Conservation (phyloP, 2,888 invertebrate genomes). For the Luffia ferchaultella region DNA sequence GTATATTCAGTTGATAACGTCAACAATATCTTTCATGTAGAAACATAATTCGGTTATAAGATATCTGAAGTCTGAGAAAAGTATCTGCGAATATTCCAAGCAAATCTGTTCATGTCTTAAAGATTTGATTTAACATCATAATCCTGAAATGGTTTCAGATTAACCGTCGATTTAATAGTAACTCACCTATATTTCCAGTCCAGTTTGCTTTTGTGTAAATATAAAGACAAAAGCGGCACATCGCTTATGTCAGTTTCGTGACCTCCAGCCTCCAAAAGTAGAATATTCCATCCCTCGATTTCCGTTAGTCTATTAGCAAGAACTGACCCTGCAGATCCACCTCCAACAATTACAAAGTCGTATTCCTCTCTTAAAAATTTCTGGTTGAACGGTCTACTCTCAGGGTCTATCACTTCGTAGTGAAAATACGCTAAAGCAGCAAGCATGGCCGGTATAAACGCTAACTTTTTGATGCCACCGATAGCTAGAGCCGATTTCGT, state of each 20-base stretch:
- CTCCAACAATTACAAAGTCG: conserved; percentile 85
- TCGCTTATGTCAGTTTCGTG: conserved; percentile 89
- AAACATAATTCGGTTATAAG: too few species aligned
- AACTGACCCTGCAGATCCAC: conserved; percentile 86
- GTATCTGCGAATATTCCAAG: too few species aligned
- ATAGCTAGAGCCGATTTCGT: conserved; percentile 76
- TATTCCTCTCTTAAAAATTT: conserved; percentile 73
- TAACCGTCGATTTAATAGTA: too few species aligned
- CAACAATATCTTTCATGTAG: too few species aligned
- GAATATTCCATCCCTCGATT: conserved; percentile 78
- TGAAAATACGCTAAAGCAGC: conserved; percentile 83
- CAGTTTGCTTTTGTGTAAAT: conserved; percentile 87
- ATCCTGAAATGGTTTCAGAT: too few species aligned
- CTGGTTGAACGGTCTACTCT: conserved; percentile 79
- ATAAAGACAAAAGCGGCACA: conserved; percentile 85
- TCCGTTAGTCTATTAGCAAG: conserved; percentile 83
- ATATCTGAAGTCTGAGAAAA: too few species aligned
- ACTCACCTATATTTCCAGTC: conserved; percentile 88
- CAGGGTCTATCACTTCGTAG: conserved; percentile 86
- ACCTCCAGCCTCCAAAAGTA: conserved; percentile 86
- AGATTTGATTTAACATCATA: too few species aligned
- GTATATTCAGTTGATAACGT: too few species aligned
- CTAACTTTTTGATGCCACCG: conserved; percentile 75
- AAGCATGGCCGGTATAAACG: conserved; percentile 78
- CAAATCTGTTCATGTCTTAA: too few species aligned